phyloP scores from a whole-genome alignment of 2,797 vertebrate genomes.

The Xiphophorus birchmanni region DNA sequence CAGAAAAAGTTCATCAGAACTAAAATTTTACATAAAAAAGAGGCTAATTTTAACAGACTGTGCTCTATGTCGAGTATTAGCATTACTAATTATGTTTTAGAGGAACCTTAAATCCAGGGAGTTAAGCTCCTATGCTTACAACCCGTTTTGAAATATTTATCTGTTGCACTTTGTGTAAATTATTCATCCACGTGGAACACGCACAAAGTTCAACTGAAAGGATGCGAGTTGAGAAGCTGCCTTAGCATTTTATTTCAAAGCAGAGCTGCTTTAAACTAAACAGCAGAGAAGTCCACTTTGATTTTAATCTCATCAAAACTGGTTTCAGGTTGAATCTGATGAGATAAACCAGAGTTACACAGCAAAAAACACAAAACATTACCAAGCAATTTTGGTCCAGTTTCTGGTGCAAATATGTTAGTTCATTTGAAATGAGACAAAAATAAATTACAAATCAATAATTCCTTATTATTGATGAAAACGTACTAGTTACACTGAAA shows the following conservation, averaged over 20 bases:
- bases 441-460: too few relatives aligned
- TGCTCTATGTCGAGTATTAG: conserved; percentile 27
- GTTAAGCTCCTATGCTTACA: conserved; percentile 69
- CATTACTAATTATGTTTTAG: conserved; percentile 44
- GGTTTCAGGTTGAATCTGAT: background rate
- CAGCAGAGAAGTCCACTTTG: conserved; percentile 10
- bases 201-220: conserved; percentile 72
- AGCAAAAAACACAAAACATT: too few relatives aligned
- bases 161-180: conserved; percentile 77
- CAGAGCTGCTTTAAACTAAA: conserved; percentile 33
- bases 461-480: too few relatives aligned
- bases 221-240: conserved; percentile 66
- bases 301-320: conserved; percentile 5
- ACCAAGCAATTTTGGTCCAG: too few relatives aligned
- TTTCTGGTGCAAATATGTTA: too few relatives aligned
- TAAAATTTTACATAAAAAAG: background rate
- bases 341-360: background rate
- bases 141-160: conserved; percentile 78
- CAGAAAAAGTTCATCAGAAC: background rate
- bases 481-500: too few relatives aligned
- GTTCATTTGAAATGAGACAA: too few relatives aligned
- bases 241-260: conserved; percentile 59
- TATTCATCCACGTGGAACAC: conserved; percentile 67
- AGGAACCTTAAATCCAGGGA: conserved; percentile 54
- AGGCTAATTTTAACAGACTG: background rate